phyloP scores from a whole-genome alignment of 2,113 vertebrate species.

The Clarias macrocephalus region DNA sequence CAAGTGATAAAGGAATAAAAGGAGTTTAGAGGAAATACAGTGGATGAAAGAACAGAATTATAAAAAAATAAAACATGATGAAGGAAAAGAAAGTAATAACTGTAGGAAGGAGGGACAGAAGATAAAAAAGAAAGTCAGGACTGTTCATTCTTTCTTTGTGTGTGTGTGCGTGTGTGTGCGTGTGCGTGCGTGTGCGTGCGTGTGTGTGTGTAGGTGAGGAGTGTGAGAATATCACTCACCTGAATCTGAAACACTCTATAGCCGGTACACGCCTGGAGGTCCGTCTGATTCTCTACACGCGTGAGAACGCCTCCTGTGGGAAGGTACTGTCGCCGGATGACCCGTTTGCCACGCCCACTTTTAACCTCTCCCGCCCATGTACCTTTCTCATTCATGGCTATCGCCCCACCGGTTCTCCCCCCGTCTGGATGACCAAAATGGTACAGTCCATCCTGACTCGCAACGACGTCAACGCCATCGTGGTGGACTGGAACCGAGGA shows the following conservation, averaged over 20 bases:
- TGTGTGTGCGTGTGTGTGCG: constrained; percentile 28
- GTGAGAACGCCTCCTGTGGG: constrained; percentile 73
- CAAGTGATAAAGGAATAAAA: neutral
- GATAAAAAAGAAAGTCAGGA: no score
- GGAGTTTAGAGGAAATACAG: neutral
- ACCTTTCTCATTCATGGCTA: constrained; percentile 89
- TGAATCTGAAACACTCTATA: constrained; percentile 75
- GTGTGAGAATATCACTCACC: constrained; percentile 81
- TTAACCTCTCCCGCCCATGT: constrained; percentile 74
- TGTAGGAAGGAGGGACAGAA: neutral
- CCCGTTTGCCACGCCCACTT: constrained; percentile 64
- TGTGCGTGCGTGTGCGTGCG: constrained; percentile 20
- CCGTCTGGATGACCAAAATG: constrained; percentile 73
- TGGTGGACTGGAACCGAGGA: constrained; percentile 93
- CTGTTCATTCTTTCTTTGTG: neutral
- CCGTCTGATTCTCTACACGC: constrained; percentile 82
- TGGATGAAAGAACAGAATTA: neutral
- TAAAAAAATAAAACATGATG: neutral
- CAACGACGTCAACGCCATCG: constrained; percentile 79
- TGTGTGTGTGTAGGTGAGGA: constrained; percentile 49
- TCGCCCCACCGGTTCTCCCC: constrained; percentile 81
- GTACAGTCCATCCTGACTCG: constrained; percentile 65
- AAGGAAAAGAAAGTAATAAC: neutral
- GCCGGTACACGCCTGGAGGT: constrained; percentile 72
- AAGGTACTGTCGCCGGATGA: constrained; percentile 67